Base-by-base conservation (phyloP, 2,797 vertebrate genomes). In the Alectoris magna region DNA sequence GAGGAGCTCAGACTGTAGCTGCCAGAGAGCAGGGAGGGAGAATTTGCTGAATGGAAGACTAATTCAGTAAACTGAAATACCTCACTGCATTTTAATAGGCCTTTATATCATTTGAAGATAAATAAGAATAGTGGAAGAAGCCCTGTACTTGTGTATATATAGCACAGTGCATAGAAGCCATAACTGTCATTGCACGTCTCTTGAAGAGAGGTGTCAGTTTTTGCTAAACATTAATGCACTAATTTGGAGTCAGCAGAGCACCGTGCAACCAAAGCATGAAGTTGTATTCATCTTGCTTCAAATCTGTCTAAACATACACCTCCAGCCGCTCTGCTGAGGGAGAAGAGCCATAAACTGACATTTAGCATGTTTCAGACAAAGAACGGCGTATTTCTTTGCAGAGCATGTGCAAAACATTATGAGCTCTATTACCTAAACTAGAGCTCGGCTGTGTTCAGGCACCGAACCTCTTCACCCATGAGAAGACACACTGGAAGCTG, bases 261-360 rank as follows among this genome's bases (percentile, higher is more conserved):
- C 15, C 43, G 10, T 49, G 76, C 76, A 80, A 80, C 38, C 64
- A 43, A 71, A 88, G 63, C n/a, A 10, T 2, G 9, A 56, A 78
- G 12, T 44, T 44, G 93, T 94, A 76, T 27, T 94, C 93, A 92
- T 92, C 75, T 49, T 43, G 15, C 89, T 74, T 91, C 82, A 85
- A 39, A 80, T 24, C 72, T 94, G 83, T 92, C 91, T 85, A 91
- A 93, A 89, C 90, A 91, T 18, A 64, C 93, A 80, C 95, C 87
- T 27, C 90, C 93, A 90, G 81, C 55, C 44, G 70, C 87, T 82
- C 46, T 2, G 64, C 3, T 11, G 74, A 34, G 72, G 78, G 49
- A 3, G 11, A 3, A 55, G 64, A 84, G 81, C 81, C 71, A 63
- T 11, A 60, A 91, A 79, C 10, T 87, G 93, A 82, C 90, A 87